Base-by-base conservation (phyloP, 2,888 invertebrate species). In the Aphodius granarius region DNA sequence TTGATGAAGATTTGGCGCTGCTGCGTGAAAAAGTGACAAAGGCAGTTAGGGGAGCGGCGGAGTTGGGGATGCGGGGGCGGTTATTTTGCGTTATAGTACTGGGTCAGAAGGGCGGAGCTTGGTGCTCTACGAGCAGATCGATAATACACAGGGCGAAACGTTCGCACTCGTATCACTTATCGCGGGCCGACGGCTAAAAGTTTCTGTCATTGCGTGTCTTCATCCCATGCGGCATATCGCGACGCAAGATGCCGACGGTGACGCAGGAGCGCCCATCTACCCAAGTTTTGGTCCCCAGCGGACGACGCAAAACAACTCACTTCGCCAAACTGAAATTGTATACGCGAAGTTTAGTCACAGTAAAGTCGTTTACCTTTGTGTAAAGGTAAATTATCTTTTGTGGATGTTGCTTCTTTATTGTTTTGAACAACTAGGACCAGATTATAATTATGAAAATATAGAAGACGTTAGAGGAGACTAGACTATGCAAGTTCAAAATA, bases 61-160 rank as follows among this genome's bases (percentile, higher is more conserved):
- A n/a, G n/a, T 43, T 43, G 1, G 43, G 43, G 43, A 43, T 43
- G 43, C 43, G 43, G 43, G 43, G 43, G 43, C 43, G 43, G 43
- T 43, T 43, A 43, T 43, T 43, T 43, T 43, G 43, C 43, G 43
- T 43, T 43, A 43, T 43, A 79, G 80, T 80, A 79, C 80, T 80
- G 79, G 80, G 80, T 80, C 80, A 80, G 77, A 78, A 78, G 80
- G 80, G 80, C 75, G 80, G 80, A 78, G 80, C 79, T 43, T 43
- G 43, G 9, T 13, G 43, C 43, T 43, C 43, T 3, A 3, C 1
- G 43, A 6, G 43, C 6, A 6, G 43, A 43, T 43, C 43, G 43
- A 43, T 43, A 43, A 43, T 43, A 43, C 43, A 43, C 43, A 43
- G 43, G 43, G 43, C 43, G 43, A 43, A 43, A 43, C 43, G 43